Percentiles rank a stretch among this genome's conserved stretches.
Evolutionary conservation across 2,797 vertebrate species (phyloP).

Genomic region (Tiaroga cobitis): DNA sequence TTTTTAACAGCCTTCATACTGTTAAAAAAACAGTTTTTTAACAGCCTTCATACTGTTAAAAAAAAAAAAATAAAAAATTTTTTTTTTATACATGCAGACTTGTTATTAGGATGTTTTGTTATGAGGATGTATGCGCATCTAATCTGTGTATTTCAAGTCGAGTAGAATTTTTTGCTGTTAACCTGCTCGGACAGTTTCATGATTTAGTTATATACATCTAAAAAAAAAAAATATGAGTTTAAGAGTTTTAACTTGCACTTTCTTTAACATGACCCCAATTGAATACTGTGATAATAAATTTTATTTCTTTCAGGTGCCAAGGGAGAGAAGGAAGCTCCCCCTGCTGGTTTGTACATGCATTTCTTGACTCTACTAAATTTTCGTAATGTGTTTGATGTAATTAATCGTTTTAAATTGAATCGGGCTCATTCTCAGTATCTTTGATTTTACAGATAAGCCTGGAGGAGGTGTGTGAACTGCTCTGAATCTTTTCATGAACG

Average conservation of each 20-base stretch:
- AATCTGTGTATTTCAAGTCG: not conserved
- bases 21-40: no score
- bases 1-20: no score
- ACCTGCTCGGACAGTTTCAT: not conserved
- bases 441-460: conserved; percentile 36
- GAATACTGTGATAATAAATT: not conserved
- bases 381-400: not conserved
- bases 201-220: not conserved
- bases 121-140: not conserved
- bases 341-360: conserved; percentile 73
- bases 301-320: conserved; percentile 70
- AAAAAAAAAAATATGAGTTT: not conserved
- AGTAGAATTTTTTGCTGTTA: no score
- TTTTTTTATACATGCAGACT: no score
- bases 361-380: not conserved
- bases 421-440: conserved; percentile 5
- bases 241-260: not conserved
- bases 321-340: conserved; percentile 68
- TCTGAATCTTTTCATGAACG: not conserved
- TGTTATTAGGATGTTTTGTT: no score
- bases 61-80: no score
- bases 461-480: conserved; percentile 41
- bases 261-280: not conserved
- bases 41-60: no score
- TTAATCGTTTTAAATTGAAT: not conserved